Conservation (phyloP, 2,888 invertebrate genomes). For the Bruchidius siliquastri region DNA sequence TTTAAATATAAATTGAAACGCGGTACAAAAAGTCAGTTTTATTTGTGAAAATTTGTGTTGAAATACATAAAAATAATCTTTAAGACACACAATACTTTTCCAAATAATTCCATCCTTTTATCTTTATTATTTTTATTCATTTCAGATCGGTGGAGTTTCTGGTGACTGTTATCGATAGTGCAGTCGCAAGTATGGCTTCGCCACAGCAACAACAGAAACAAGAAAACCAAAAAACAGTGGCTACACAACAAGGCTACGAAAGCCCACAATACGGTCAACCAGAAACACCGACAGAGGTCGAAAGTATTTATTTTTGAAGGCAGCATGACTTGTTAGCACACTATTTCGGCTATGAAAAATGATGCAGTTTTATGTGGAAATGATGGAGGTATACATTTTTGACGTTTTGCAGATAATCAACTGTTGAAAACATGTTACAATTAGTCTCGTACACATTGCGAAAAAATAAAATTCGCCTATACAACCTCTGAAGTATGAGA, state of each 20-base stretch:
- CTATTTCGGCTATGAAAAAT: not conserved
- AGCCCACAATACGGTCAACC: conserved; percentile 44
- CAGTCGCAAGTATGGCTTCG: conserved; percentile 50
- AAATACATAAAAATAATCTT: too few species aligned
- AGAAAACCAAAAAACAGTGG: conserved; percentile 13
- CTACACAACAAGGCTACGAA: conserved; percentile 31
- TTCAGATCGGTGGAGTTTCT: conserved; percentile 53
- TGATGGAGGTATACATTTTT: too few species aligned
- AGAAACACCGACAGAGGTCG: conserved; percentile 47
- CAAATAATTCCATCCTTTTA: too few species aligned
- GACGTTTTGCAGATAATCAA: too few species aligned
- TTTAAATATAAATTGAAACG: too few species aligned
- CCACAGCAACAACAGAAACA: conserved; percentile 26
- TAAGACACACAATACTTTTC: too few species aligned
- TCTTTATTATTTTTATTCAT: not conserved
- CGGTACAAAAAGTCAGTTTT: too few species aligned
- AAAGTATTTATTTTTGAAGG: conserved; percentile 42
- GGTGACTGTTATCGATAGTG: conserved; percentile 56
- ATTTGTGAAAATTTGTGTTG: too few species aligned
- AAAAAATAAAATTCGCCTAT: too few species aligned
- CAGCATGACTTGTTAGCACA: not conserved
- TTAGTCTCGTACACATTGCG: too few species aligned
- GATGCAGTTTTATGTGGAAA: not conserved
- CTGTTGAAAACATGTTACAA: too few species aligned
- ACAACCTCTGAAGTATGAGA: too few species aligned